Conservation (phyloP, 2,888 invertebrate species). For the Dicyrtoma fusca region DNA sequence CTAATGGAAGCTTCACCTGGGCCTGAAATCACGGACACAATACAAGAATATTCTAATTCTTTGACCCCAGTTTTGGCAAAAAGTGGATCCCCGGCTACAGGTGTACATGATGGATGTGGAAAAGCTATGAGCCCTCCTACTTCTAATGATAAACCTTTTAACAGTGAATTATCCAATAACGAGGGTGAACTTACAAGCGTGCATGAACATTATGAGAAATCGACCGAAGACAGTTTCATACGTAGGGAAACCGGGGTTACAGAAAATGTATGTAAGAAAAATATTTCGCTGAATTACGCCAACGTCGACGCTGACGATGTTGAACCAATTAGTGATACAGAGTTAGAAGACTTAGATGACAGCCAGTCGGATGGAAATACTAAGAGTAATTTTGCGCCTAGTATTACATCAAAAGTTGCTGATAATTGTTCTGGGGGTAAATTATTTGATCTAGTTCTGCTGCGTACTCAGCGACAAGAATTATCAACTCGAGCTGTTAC, state of each 20-base stretch:
- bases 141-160: background rate
- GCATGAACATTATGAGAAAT: background rate
- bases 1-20: too few species aligned
- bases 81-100: too few species aligned
- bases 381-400: background rate
- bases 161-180: background rate
- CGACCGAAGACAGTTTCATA: too few species aligned
- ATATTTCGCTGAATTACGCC: background rate
- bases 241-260: background rate
- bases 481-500: too few species aligned
- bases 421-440: background rate
- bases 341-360: conserved; percentile 13
- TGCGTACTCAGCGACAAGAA: too few species aligned
- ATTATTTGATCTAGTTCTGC: background rate
- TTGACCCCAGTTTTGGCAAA: too few species aligned
- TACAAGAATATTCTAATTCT: too few species aligned
- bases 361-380: background rate
- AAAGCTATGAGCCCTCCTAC: too few species aligned
- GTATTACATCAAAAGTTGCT: background rate
- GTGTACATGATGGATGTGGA: too few species aligned
- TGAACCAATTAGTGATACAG: conserved; percentile 18
- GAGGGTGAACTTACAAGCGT: background rate
- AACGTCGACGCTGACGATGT: background rate
- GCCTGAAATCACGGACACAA: too few species aligned
- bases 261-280: background rate